A percentile compares a stretch with the other conserved stretches of the same genome.
These are phyloP conservation scores for Hoplodrina ambigua DNA, from an alignment of 2,888 invertebrate species.

Conservation along the genomic window DNA sequence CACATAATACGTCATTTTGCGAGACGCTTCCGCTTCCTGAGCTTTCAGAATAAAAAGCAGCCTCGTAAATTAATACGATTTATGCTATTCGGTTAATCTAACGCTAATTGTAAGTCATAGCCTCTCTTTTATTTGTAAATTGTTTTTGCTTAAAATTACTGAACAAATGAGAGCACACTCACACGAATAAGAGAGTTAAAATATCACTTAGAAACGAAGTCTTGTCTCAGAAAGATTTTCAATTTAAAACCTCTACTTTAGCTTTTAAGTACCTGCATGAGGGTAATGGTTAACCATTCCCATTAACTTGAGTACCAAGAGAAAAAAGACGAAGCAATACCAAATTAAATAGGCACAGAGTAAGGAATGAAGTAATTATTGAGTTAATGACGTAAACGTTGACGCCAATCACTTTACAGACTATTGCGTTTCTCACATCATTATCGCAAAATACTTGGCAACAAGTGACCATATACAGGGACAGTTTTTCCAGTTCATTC, in stretches of 20 bases:
- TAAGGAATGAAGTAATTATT: conserved; percentile 56
- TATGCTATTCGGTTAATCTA: conserved; percentile 25
- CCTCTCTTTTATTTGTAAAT: conserved; percentile 24
- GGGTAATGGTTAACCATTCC: conserved; percentile 17
- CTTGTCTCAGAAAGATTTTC: conserved; percentile 14
- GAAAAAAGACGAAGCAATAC: conserved; percentile 19
- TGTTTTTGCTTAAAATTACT: conserved; percentile 24
- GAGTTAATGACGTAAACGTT: conserved; percentile 51
- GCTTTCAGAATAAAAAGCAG: conserved; percentile 30
- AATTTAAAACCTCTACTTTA: conserved; percentile 2
- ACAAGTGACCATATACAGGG: conserved; percentile 48
- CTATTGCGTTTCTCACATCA: conserved; percentile 51
- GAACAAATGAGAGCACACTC: conserved; percentile 38
- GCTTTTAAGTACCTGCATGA: conserved; percentile 3
- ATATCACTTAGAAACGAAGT: conserved; percentile 3
- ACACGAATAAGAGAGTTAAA: conserved; percentile 12
- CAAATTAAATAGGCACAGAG: conserved; percentile 33
- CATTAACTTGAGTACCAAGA: conserved; percentile 11
- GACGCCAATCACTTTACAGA: conserved; percentile 47
- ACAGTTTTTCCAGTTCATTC: conserved; percentile 58
- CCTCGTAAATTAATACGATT: conserved; percentile 40
- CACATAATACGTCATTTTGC: conserved; percentile 30
- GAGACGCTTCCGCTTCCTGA: conserved; percentile 38
- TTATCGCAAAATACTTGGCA: conserved; percentile 49
- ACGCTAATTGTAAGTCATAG: conserved; percentile 50